These are phyloP conservation scores for Typhlichthys eigenmanni DNA, from an alignment of 2,797 vertebrate species.

Conservation along the genomic window DNA sequence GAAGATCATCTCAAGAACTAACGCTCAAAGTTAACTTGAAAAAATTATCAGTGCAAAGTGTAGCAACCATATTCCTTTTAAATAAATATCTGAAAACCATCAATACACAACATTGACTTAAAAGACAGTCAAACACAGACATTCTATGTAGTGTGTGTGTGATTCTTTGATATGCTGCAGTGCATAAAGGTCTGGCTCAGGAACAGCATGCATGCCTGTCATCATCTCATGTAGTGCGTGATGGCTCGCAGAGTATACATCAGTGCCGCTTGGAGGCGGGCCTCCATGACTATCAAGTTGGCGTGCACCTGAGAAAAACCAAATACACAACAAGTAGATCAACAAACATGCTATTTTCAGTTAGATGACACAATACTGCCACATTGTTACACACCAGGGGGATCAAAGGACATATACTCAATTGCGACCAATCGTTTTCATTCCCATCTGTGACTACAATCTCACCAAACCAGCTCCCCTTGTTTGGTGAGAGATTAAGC, in stretches of 20 bases:
- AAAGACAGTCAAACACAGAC: neutral
- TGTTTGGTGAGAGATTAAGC: too few species aligned
- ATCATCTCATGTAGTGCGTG: constrained; percentile 81
- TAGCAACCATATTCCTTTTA: too few species aligned
- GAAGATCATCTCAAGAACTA: too few species aligned
- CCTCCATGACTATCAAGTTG: constrained; percentile 80
- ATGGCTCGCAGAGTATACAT: constrained; percentile 79
- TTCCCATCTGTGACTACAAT: too few species aligned
- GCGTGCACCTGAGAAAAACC: constrained; percentile 73
- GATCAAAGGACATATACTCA: too few species aligned
- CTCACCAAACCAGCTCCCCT: too few species aligned
- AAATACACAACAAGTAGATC: neutral
- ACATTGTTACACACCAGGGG: constrained; percentile 3
- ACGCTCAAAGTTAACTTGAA: too few species aligned
- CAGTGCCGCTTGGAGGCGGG: constrained; percentile 77
- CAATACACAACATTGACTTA: neutral
- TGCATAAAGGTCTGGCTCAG: constrained; percentile 63
- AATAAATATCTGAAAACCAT: too few species aligned
- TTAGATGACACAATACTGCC: constrained; percentile 19
- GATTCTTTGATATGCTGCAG: constrained; percentile 16
- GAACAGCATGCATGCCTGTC: constrained; percentile 29
- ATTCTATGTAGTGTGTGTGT: constrained; percentile 6
- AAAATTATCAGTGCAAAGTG: too few species aligned
- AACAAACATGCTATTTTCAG: constrained; percentile 15
- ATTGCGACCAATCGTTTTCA: too few species aligned